These are phyloP conservation scores for Drosophila azteca DNA, from an alignment of 1,140 invertebrate species.

Conservation along the genomic window DNA sequence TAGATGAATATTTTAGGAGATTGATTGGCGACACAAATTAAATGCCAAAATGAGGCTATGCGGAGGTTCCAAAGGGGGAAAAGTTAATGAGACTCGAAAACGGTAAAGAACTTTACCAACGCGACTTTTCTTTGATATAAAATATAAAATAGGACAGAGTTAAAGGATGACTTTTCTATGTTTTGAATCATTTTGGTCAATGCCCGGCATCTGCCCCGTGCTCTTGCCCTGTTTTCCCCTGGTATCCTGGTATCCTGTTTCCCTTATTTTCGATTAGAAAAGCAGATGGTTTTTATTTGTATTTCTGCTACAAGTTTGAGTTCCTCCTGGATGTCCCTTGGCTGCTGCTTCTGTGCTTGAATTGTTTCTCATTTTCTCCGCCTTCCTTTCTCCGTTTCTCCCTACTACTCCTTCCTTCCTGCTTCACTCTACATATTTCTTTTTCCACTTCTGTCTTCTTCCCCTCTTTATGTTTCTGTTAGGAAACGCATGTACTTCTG, in stretches of 20 bases:
- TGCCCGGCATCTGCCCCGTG: neutral
- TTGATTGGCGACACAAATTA: constrained; percentile 1
- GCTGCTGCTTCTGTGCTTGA: too few relatives aligned
- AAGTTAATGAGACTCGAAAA: neutral
- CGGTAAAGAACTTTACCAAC: neutral
- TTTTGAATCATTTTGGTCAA: neutral
- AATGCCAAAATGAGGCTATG: too few relatives aligned
- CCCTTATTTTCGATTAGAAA: constrained; percentile 41
- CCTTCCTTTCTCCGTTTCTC: too few relatives aligned
- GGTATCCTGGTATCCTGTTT: constrained; percentile 1
- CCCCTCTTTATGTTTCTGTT: constrained; percentile 1
- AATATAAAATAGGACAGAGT: too few relatives aligned
- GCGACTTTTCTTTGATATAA: neutral
- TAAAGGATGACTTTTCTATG: neutral
- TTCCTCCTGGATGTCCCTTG: too few relatives aligned
- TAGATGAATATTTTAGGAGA: neutral
- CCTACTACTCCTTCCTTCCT: too few relatives aligned
- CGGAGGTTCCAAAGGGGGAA: too few relatives aligned
- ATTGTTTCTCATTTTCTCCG: too few relatives aligned
- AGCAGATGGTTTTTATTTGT: constrained; percentile 58
- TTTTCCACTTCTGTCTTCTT: constrained; percentile 10
- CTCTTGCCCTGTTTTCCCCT: too few relatives aligned
- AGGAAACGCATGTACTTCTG: constrained; percentile 56
- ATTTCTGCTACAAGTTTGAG: constrained; percentile 19
- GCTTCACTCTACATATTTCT: constrained; percentile 9